A percentile compares a stretch with the other conserved stretches of the same genome.
Conservation (phyloP, 2,113 vertebrate species). For the Oryzias woworae region DNA sequence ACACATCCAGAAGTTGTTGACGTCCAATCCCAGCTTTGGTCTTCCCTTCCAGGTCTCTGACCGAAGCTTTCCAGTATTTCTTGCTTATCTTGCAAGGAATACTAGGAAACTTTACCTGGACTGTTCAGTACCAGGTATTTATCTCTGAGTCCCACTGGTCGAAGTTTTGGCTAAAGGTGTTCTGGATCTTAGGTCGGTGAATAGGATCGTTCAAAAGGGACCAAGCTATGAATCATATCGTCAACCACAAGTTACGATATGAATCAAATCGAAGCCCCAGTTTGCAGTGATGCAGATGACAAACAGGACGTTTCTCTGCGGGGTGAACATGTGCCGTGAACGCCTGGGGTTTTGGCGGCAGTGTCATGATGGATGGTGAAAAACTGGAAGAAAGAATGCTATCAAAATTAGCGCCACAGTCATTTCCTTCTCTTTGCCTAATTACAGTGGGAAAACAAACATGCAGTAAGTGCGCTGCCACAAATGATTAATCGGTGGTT, state of each 20-base stretch:
- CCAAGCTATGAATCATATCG: too few relatives aligned
- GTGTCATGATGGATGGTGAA: neutral
- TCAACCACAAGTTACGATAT: too few relatives aligned
- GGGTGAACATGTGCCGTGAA: slow-evolving; percentile 31
- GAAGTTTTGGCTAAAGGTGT: too few relatives aligned
- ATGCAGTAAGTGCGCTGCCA: slow-evolving; percentile 28
- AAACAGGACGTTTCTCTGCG: slow-evolving; percentile 17
- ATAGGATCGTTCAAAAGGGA: too few relatives aligned
- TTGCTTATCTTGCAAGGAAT: too few relatives aligned
- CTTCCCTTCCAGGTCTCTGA: slow-evolving; percentile 42
- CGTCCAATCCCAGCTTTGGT: slow-evolving; percentile 10
- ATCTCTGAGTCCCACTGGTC: too few relatives aligned
- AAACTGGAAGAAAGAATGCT: neutral
- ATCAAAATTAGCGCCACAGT: slow-evolving; percentile 2
- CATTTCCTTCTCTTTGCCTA: neutral
- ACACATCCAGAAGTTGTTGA: too few relatives aligned
- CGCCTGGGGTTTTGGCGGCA: slow-evolving; percentile 31
- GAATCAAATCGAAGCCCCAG: too few relatives aligned
- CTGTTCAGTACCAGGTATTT: too few relatives aligned
- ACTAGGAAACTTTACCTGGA: too few relatives aligned
- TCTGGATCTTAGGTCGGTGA: too few relatives aligned
- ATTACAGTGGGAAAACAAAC: slow-evolving; percentile 13
- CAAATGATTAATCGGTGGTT: slow-evolving; percentile 57
- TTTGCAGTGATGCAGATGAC: neutral
- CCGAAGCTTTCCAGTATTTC: slow-evolving; percentile 39